Evolutionary conservation across 2,888 invertebrate genomes (phyloP).

Genomic region (Tiphia femorata): DNA sequence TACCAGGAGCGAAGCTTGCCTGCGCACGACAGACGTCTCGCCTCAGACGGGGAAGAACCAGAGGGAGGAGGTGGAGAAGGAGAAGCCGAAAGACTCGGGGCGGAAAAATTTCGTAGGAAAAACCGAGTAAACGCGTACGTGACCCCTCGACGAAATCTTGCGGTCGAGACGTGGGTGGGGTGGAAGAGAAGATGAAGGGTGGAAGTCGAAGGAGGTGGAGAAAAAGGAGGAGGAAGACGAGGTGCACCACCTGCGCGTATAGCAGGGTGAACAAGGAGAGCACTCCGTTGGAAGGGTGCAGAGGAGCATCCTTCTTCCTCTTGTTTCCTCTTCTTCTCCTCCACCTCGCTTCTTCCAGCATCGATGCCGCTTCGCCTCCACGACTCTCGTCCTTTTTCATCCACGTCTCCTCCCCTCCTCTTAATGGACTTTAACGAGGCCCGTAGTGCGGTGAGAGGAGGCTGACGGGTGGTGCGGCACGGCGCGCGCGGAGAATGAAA

Average conservation of each 20-base stretch:
- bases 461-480: neutral
- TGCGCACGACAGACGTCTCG: neutral
- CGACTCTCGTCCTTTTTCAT: conserved; percentile 2
- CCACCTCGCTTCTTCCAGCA: no score
- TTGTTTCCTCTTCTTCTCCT: neutral
- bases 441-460: conserved; percentile 5
- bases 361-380: neutral
- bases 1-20: neutral
- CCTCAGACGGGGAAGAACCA: neutral
- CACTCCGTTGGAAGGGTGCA: no score
- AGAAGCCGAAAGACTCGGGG: conserved; percentile 22
- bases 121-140: conserved; percentile 25
- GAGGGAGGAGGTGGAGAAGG: neutral
- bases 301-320: conserved; percentile 4
- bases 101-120: conserved; percentile 25
- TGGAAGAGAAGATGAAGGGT: neutral
- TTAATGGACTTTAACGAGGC: conserved; percentile 46
- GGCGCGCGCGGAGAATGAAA: no score
- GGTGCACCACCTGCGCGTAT: neutral
- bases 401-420: conserved; percentile 21
- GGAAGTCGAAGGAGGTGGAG: neutral
- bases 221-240: neutral
- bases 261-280: neutral
- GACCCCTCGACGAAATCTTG: conserved; percentile 29
- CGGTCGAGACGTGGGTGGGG: neutral